Evolutionary conservation across 2,797 vertebrate species (phyloP), one percentile per base, ranked within the genome.

Genomic region (Anisognathus igniventris): DNA sequence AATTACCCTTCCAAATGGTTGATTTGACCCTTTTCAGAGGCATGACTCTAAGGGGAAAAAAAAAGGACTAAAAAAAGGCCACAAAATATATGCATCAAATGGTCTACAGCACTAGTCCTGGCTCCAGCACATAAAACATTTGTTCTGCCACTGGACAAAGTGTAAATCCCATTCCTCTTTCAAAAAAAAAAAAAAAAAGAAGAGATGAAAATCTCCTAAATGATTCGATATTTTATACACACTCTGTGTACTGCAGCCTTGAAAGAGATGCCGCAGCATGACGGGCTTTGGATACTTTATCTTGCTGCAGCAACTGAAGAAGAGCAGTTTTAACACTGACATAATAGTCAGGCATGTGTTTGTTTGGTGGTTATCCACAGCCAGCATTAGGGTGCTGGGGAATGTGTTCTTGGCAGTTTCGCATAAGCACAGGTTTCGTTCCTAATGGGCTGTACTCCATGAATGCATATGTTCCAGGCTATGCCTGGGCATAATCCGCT

Each of bases 301-400:
- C 92, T 93, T 91, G 73, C 95, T 75, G 93, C 92, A 84, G 93
- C 82, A 93, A 94, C 87, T 76, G 92, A 91, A 93, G 95, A 91
- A 94, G 89, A 94, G 82, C 90, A 95, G 89, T 94, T 96, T 96
- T 84, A 96, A 93, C 92, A 40, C 70, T 96, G 95, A 95, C 87
- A 93, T 86, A 94, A 93, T 90, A 96, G 89, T 96, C 91, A 86
- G 73, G 78, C 84, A 24, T 56, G 91, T 90, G 87, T 88, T 37
- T 87, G 61, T 54, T 93, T 12, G 2, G 61, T 80, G 78, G 86
- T 60, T 91, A 68, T 21, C 84, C 85, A 42, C 54, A 47, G 87
- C 66, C 25, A 90, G 72, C 27, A 82, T 60, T 40, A 87, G 77
- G 74, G 65, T 89, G 74, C 42, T 72, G 53, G 45, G 37, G 31